Percentiles rank a stretch among this genome's conserved stretches.
Conservation (phyloP, 2,797 vertebrate genomes). For the Leuciscus waleckii region DNA sequence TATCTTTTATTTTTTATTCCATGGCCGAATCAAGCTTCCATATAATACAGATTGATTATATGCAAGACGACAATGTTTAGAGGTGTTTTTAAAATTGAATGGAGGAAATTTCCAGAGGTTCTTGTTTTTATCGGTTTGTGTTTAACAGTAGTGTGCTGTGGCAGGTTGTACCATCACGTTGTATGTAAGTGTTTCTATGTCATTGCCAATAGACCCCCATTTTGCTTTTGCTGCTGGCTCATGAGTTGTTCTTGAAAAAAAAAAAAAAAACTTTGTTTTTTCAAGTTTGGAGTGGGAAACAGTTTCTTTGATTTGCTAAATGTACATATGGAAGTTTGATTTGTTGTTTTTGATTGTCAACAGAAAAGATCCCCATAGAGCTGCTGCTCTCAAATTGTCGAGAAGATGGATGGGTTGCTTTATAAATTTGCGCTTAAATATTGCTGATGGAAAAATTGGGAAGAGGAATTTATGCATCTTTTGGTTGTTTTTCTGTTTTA, state of each 20-base stretch:
- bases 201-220: conserved; percentile 43
- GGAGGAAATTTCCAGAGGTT: background rate
- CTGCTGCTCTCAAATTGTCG: conserved; percentile 49
- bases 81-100: conserved; percentile 10
- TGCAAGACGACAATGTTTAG: conserved; percentile 30
- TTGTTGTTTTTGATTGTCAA: conserved; percentile 32
- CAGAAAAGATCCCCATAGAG: conserved; percentile 30
- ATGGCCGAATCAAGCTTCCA: background rate
- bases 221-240: conserved; percentile 51
- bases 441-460: conserved; percentile 20
- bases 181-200: conserved; percentile 35
- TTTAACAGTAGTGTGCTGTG: conserved; percentile 44
- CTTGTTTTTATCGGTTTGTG: conserved; percentile 40
- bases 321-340: conserved; percentile 38
- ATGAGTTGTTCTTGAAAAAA: conserved; percentile 38
- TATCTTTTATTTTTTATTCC: background rate
- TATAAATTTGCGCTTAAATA: conserved; percentile 34
- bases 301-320: conserved; percentile 26
- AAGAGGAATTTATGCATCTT: conserved; percentile 9
- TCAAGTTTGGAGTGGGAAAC: conserved; percentile 45
- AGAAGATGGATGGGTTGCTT: conserved; percentile 42
- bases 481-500: background rate
- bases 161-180: conserved; percentile 20
- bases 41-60: conserved; percentile 3
- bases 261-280: conserved; percentile 35